Evolutionary conservation across 2,888 invertebrate genomes (phyloP).

Genomic region (Catocala nupta): DNA sequence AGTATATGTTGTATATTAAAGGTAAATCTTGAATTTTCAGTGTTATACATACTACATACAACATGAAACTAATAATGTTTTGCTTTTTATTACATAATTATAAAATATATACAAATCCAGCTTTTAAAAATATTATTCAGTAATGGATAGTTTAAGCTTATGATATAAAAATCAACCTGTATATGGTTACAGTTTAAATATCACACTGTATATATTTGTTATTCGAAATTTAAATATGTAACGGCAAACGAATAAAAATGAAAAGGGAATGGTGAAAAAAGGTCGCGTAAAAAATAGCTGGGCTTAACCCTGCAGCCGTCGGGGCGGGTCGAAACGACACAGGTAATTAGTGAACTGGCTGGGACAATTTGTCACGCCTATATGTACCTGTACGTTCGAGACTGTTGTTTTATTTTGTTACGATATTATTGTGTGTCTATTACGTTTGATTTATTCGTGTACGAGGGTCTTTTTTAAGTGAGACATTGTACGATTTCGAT

Average conservation of each 20-base stretch:
- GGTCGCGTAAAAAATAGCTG: constrained; percentile 58
- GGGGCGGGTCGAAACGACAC: constrained; percentile 52
- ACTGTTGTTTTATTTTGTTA: constrained; percentile 18
- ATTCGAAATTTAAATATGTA: no score
- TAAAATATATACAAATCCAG: no score
- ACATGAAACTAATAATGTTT: no score
- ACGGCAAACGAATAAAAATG: constrained; percentile 22
- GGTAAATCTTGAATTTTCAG: no score
- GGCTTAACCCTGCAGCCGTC: constrained; percentile 65
- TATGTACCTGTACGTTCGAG: constrained; percentile 38
- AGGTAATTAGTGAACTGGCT: constrained; percentile 56
- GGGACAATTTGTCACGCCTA: constrained; percentile 40
- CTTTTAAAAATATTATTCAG: no score
- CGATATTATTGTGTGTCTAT: constrained; percentile 17
- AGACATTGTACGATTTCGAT: constrained; percentile 5
- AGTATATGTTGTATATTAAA: no score
- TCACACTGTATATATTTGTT: no score
- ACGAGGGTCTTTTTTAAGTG: neutral
- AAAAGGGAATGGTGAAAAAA: constrained; percentile 40
- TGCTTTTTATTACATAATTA: no score
- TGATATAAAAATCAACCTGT: no score
- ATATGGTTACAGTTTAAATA: no score
- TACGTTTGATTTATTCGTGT: neutral
- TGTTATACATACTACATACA: no score
- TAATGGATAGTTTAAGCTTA: no score